Percentiles rank a stretch among this genome's conserved stretches.
phyloP scores from a whole-genome alignment of 1,140 invertebrate genomes.

The Magallana angulata region DNA sequence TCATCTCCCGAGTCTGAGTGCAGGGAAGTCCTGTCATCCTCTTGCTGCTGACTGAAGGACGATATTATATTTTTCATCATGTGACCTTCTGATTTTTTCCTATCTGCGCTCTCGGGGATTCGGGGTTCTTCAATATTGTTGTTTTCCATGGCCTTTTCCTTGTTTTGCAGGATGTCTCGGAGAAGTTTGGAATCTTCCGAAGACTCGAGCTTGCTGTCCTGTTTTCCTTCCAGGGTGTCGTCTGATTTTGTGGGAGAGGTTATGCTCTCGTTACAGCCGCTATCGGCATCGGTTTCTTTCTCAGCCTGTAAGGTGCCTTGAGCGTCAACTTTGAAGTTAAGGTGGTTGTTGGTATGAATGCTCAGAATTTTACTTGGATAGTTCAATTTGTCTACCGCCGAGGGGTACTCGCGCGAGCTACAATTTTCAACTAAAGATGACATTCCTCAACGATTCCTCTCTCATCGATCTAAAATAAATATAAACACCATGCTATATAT shows the following conservation, averaged over 20 bases:
- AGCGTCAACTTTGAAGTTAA: constrained; percentile 35
- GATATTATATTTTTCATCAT: constrained; percentile 84
- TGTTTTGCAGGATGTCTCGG: constrained; percentile 80
- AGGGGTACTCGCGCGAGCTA: constrained; percentile 12
- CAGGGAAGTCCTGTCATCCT: constrained; percentile 58
- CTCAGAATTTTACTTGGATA: constrained; percentile 21
- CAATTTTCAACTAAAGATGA: constrained; percentile 42
- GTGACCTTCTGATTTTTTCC: constrained; percentile 81
- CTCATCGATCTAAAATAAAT: constrained; percentile 25
- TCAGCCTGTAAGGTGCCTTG: background rate
- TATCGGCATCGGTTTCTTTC: constrained; percentile 42
- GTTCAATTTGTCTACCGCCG: constrained; percentile 30
- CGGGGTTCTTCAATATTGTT: constrained; percentile 57
- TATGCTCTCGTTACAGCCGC: constrained; percentile 35
- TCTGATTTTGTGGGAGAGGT: constrained; percentile 42
- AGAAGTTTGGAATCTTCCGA: constrained; percentile 78
- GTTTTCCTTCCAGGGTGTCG: constrained; percentile 33
- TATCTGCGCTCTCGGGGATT: constrained; percentile 24
- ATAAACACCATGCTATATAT: background rate
- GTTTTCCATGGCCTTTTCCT: constrained; percentile 70
- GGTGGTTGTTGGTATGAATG: constrained; percentile 33
- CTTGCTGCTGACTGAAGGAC: constrained; percentile 64
- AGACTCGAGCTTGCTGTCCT: constrained; percentile 57
- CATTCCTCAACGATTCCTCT: constrained; percentile 11
- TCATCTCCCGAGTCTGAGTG: constrained; percentile 58